Conservation (phyloP, 1,140 invertebrate genomes). For the Maniola jurtina region DNA sequence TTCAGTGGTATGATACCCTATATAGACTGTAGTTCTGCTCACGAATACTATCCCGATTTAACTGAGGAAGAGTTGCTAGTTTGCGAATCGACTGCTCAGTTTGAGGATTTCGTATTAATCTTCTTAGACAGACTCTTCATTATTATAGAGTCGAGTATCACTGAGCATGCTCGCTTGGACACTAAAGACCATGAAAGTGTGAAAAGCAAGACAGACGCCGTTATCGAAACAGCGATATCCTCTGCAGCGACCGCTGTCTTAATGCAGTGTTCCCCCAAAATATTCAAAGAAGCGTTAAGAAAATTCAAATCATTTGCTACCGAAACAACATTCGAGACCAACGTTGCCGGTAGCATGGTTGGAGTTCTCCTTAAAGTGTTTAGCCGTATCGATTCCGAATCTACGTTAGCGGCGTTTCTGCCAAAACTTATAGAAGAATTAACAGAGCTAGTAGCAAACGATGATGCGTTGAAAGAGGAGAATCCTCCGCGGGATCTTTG, state of each 20-base stretch:
- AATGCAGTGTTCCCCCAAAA: slow-evolving; percentile 76
- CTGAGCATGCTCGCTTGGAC: slow-evolving; percentile 84
- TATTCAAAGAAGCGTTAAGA: slow-evolving; percentile 84
- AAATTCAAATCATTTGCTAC: slow-evolving; percentile 88
- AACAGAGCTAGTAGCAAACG: slow-evolving; percentile 74
- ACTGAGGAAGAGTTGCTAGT: slow-evolving; percentile 88
- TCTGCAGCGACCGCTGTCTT: slow-evolving; percentile 84
- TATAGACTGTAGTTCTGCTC: slow-evolving; percentile 90
- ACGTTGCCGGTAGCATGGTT: slow-evolving; percentile 89
- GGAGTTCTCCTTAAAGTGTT: slow-evolving; percentile 85
- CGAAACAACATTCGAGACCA: slow-evolving; percentile 87
- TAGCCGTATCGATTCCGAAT: slow-evolving; percentile 83
- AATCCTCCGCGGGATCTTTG: slow-evolving; percentile 88
- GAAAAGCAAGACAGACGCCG: slow-evolving; percentile 84
- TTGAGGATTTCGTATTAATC: slow-evolving; percentile 92
- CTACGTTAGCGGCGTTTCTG: slow-evolving; percentile 85
- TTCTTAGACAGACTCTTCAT: slow-evolving; percentile 89
- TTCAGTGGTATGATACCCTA: slow-evolving; percentile 89
- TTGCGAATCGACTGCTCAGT: slow-evolving; percentile 88
- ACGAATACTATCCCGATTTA: slow-evolving; percentile 82
- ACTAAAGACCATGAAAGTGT: slow-evolving; percentile 79
- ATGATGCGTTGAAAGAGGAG: slow-evolving; percentile 82
- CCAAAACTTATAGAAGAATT: slow-evolving; percentile 83
- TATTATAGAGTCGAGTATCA: slow-evolving; percentile 86
- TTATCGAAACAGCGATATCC: slow-evolving; percentile 85